Conservation (phyloP, 2,888 invertebrate species). For the Geophilus truncorum region DNA sequence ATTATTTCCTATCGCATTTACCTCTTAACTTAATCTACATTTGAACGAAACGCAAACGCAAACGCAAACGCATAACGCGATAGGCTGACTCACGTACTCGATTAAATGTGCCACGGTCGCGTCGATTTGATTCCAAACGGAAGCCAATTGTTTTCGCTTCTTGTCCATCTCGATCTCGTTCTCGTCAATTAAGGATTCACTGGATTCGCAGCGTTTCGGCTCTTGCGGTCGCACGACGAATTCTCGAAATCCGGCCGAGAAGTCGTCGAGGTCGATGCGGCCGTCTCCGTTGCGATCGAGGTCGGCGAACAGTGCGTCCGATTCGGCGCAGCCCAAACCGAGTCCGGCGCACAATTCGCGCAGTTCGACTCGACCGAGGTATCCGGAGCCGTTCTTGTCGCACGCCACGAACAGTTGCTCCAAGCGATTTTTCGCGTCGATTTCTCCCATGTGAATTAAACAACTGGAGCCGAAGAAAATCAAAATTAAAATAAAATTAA, state of each 20-base stretch:
- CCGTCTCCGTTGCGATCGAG: conserved; percentile 55
- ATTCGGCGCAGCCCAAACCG: conserved; percentile 48
- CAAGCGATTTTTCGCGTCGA: conserved; percentile 36
- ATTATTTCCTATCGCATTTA: too few relatives aligned
- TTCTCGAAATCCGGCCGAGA: conserved; percentile 52
- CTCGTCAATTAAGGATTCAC: too few relatives aligned
- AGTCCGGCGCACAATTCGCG: conserved; percentile 52
- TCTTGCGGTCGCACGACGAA: conserved; percentile 43
- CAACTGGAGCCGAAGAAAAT: too few relatives aligned
- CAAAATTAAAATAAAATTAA: too few relatives aligned
- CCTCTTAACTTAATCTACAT: not conserved
- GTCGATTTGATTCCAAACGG: conserved; percentile 42
- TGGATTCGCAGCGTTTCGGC: too few relatives aligned
- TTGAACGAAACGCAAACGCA: not conserved
- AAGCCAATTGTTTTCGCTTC: conserved; percentile 43
- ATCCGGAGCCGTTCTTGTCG: conserved; percentile 50
- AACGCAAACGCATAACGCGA: too few relatives aligned
- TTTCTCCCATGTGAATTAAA: not conserved
- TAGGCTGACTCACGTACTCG: too few relatives aligned
- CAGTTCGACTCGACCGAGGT: conserved; percentile 48
- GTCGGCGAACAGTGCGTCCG: conserved; percentile 52
- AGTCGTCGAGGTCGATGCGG: conserved; percentile 53
- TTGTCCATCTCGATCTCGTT: conserved; percentile 42
- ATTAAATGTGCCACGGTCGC: not conserved
- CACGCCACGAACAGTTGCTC: conserved; percentile 51